Percentiles rank a stretch among this genome's conserved stretches.
Evolutionary conservation across 2,113 vertebrate genomes (phyloP).

Genomic region (Anarhynchus alexandrinus): DNA sequence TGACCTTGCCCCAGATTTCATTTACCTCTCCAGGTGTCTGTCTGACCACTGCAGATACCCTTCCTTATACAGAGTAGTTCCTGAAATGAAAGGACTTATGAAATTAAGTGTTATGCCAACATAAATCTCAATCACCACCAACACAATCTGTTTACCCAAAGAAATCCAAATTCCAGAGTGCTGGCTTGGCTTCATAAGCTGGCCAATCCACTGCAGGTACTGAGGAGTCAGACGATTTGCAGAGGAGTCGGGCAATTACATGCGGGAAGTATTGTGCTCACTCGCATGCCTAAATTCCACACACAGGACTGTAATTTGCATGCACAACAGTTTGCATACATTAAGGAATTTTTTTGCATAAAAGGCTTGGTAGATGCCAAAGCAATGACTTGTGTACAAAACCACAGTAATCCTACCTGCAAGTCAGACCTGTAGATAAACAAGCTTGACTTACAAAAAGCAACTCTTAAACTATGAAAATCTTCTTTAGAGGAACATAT

Average conservation of each 20-base stretch:
- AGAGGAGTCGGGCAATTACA: not conserved
- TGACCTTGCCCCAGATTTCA: not conserved
- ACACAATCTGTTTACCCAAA: not conserved
- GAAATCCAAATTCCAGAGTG: not conserved
- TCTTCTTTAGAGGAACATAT: not conserved
- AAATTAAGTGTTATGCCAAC: not conserved
- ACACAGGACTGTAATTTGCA: not conserved
- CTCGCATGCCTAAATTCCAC: not conserved
- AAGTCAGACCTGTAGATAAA: conserved; percentile 21
- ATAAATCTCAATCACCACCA: not conserved
- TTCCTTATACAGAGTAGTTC: not conserved
- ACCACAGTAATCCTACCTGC: conserved; percentile 18
- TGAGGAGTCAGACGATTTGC: not conserved
- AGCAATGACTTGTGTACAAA: not conserved
- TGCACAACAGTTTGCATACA: not conserved
- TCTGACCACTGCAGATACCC: not conserved
- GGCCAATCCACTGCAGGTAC: not conserved
- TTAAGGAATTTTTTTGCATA: not conserved
- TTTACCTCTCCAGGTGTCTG: not conserved
- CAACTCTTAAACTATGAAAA: not conserved
- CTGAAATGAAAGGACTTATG: not conserved
- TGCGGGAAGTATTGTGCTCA: not conserved
- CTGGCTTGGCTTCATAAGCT: not conserved
- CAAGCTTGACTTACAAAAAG: not conserved
- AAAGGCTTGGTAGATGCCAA: not conserved